Conservation (phyloP, 2,797 vertebrate species). For the Acanthis flammea region DNA sequence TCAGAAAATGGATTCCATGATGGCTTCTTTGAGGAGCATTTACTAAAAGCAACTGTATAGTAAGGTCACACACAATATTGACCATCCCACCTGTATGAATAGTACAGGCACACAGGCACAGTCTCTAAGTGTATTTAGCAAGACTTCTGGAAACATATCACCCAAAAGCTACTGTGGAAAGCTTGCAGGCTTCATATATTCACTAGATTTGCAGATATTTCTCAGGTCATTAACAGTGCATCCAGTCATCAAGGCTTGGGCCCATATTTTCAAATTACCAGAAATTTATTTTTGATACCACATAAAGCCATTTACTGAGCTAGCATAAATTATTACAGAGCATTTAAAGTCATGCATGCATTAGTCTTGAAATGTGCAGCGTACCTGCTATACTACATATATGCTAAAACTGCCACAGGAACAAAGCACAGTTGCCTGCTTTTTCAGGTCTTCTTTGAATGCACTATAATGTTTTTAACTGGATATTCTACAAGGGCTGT, state of each 20-base stretch:
- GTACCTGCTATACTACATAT: accelerated
- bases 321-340: neutral
- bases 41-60: neutral
- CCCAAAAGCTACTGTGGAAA: neutral
- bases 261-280: neutral
- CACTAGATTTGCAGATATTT: neutral
- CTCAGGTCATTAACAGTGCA: neutral
- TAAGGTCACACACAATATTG: neutral
- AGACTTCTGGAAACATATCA: neutral
- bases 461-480: neutral
- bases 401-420: neutral
- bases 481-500: neutral
- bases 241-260: neutral
- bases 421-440: accelerated
- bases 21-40: neutral
- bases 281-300: neutral
- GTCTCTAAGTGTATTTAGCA: neutral
- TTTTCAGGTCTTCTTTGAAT: neutral
- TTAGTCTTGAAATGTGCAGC: accelerated
- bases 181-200: neutral
- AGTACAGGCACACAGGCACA: neutral
- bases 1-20: neutral
- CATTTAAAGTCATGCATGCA: neutral
- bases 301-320: neutral
- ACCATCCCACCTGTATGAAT: neutral